These are phyloP conservation scores for Eonycteris spelaea DNA, from an alignment of 2,113 vertebrate species.

Conservation along the genomic window DNA sequence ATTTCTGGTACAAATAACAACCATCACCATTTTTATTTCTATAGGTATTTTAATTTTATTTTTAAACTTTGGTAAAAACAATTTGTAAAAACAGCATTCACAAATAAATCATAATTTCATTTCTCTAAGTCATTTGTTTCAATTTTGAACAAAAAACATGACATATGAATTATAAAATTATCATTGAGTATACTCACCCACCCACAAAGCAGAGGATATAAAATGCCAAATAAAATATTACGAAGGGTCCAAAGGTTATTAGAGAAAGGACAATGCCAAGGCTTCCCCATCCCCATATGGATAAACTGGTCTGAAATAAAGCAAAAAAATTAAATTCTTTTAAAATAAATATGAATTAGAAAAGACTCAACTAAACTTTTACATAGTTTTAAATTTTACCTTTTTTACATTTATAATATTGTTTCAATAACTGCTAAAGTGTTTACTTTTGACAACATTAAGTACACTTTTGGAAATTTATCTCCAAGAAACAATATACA, in stretches of 20 bases:
- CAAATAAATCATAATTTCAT: constrained; percentile 41
- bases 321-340: not conserved
- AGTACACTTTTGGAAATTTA: not conserved
- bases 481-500: not conserved
- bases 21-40: not conserved
- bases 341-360: constrained; percentile 5
- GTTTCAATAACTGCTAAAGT: constrained; percentile 31
- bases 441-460: constrained; percentile 26
- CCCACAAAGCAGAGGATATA: constrained; percentile 98
- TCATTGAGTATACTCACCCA: constrained; percentile 89
- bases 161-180: constrained; percentile 34
- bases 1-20: not conserved
- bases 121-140: not conserved
- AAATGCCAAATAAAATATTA: constrained; percentile 98
- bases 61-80: constrained; percentile 5
- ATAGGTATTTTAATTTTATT: not conserved
- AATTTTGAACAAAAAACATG: constrained; percentile 46
- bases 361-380: constrained; percentile 12
- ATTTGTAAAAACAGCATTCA: not conserved
- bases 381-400: not conserved
- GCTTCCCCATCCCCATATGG: constrained; percentile 99
- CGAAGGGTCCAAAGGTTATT: constrained; percentile 97
- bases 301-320: constrained; percentile 93
- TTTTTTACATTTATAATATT: not conserved
- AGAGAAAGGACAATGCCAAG: constrained; percentile 96